Evolutionary conservation across 1,140 invertebrate species (phyloP), one percentile per base, ranked within the genome.

Genomic region (Neodiprion lecontei): DNA sequence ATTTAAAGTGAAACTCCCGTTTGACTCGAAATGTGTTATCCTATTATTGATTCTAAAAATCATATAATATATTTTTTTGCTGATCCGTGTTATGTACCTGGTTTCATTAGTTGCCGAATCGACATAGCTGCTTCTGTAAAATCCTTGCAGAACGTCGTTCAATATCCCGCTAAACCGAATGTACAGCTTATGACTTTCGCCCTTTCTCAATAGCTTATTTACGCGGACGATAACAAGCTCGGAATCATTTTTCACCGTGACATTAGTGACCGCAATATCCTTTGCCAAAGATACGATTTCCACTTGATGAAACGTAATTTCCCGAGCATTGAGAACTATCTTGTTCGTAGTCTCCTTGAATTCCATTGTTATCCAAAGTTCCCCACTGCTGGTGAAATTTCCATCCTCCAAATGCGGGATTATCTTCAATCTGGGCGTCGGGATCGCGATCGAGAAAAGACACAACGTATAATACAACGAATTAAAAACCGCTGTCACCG

Each of bases 91-190:
- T 21, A 40, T 40, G 5, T 86, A 95, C 93, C 90, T 92, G 78
- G 90, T 93, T 72, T 89, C 81, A 67, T 92, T 92, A 28, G 88
- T 90, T 23, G 40, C 72, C 5, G 21, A 17, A 78, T 93, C 91
- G 9, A 89, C 86, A 82, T 96, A 96, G 17, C 90, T 91, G 82
- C 94, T 96, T 53, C 93, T 89, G 81, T 97, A 97, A 77, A 94
- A 94, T n/a, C 96, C 96, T 76, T 92, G 90, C 69, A 96, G 81
- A 14, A 91, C 90, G 11, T 91, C 90, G 53, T 90, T 89, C 14
- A 96, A 80, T n/a, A 89, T 88, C 0, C 93, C 93, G 4, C 84
- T 85, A 78, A 94, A 96, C 1, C 91, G 90, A 76, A 96, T 91
- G 0, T 83, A 86, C 17, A 96, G 79, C 47, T 89, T 87, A 80